Evolutionary conservation across 2,797 vertebrate species (phyloP).

Genomic region (Margarornis squamiger): DNA sequence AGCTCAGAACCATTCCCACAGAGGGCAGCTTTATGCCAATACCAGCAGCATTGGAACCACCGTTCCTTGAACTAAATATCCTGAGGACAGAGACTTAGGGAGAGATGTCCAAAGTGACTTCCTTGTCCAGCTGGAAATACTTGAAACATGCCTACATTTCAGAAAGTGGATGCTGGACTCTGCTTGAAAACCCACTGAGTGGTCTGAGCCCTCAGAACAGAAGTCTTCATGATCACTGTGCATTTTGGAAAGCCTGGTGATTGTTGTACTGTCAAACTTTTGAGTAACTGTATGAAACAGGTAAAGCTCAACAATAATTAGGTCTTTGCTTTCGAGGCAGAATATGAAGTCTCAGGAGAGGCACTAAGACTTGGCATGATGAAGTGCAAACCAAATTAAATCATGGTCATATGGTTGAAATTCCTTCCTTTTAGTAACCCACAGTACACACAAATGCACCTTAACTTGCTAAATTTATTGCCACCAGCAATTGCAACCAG

Average conservation of each 20-base stretch:
- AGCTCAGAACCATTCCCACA: neutral
- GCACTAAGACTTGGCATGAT: conserved; percentile 4
- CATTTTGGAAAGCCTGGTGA: neutral
- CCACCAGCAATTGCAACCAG: neutral
- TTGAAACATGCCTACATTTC: neutral
- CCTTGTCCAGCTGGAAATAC: neutral
- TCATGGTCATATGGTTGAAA: neutral
- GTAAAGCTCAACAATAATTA: conserved; percentile 28
- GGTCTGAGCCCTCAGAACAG: neutral
- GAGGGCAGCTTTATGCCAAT: neutral
- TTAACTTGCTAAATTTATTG: conserved; percentile 35
- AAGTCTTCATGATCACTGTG: neutral
- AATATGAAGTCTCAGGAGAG: conserved; percentile 14
- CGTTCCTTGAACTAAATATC: neutral
- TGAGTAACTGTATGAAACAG: neutral
- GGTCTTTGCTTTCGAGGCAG: neutral
- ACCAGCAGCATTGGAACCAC: neutral
- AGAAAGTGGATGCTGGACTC: neutral
- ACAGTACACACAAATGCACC: neutral
- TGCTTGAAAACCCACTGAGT: neutral
- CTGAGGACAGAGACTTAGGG: neutral
- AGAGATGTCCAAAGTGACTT: neutral
- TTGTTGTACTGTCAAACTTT: neutral
- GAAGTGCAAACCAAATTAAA: conserved; percentile 16
- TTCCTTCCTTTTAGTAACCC: neutral